phyloP scores from a whole-genome alignment of 1,140 invertebrate genomes.

The Hesperophylax magnus region DNA sequence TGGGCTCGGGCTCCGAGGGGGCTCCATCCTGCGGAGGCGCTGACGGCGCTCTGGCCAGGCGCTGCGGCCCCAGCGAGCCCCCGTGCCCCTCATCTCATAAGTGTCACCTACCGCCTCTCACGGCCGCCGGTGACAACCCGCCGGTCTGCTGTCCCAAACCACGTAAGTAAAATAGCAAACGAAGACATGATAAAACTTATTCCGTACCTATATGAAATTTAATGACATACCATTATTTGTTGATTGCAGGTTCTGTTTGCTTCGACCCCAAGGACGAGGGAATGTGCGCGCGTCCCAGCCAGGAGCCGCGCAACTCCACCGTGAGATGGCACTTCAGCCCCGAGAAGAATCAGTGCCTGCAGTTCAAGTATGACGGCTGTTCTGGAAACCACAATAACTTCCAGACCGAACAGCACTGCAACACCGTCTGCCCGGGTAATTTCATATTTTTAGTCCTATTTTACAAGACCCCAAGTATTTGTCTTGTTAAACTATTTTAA shows the following conservation, averaged over 20 bases:
- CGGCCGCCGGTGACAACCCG: conserved; percentile 75
- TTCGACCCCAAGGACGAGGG: conserved; percentile 80
- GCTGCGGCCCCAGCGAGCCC: conserved; percentile 81
- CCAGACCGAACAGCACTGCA: conserved; percentile 85
- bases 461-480: no score
- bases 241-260: conserved; percentile 80
- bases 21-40: conserved; percentile 76
- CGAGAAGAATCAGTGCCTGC: conserved; percentile 81
- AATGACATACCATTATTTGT: not conserved
- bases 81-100: conserved; percentile 87
- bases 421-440: conserved; percentile 85
- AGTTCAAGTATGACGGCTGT: conserved; percentile 79
- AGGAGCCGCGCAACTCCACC: conserved; percentile 68
- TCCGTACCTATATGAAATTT: not conserved
- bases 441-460: no score
- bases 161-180: no score
- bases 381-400: conserved; percentile 93
- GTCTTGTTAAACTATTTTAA: no score
- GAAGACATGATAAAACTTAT: no score
- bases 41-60: conserved; percentile 72
- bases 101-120: conserved; percentile 85
- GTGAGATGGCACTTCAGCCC: conserved; percentile 84
- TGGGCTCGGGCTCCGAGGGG: conserved; percentile 59
- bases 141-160: conserved; percentile 88
- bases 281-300: conserved; percentile 63